Base-by-base conservation (phyloP, 1,140 invertebrate genomes). In the Triops cancriformis region DNA sequence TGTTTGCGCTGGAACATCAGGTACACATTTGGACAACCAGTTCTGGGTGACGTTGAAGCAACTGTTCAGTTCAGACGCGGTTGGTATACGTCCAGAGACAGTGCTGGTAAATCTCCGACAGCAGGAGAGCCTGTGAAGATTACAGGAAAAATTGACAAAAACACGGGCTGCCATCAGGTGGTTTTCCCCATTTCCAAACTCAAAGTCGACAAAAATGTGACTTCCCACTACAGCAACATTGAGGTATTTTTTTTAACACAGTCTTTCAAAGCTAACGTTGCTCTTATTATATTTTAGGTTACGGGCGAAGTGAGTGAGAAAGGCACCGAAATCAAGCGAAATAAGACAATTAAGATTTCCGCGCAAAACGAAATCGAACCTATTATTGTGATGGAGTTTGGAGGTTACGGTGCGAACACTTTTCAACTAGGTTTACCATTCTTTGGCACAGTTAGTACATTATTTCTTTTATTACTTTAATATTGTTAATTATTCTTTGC, bases 301-400 rank as follows among this genome's bases (percentile, higher is more conserved):
- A n/a, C 7, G 2, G 51, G 51, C 23, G 10, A 64, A 14, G 88
- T 90, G n/a, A 89, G 87, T 0, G 90, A 91, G 82, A 85, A 88
- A 26, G 88, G 89, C 4, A 91, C 90, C 0, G 87, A 87, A 51
- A 84, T 88, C 12, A 87, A 87, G 81, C 86, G 89, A 80, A 90
- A 90, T 74, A 86, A 87, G 0, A 89, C 87, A 5, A 18, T n/a
- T 23, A 64, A 7, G 7, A 23, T 64, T 23, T 14, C 4, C 6
- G 14, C 23, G 14, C 9, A 18, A 14, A 12, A 18, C 18, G 51
- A 14, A 5, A 64, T 18, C 7, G 18, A 64, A 14, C 31, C 31
- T 37, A 14, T 6, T n/a, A 5, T 18, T 18, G 9, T 1, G 6
- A 3, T 64, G 5, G 51, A 64, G 0, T 14, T 64, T 5, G 14